phyloP scores from a whole-genome alignment of 1,140 invertebrate genomes.

The Scaptomyza pallida region DNA sequence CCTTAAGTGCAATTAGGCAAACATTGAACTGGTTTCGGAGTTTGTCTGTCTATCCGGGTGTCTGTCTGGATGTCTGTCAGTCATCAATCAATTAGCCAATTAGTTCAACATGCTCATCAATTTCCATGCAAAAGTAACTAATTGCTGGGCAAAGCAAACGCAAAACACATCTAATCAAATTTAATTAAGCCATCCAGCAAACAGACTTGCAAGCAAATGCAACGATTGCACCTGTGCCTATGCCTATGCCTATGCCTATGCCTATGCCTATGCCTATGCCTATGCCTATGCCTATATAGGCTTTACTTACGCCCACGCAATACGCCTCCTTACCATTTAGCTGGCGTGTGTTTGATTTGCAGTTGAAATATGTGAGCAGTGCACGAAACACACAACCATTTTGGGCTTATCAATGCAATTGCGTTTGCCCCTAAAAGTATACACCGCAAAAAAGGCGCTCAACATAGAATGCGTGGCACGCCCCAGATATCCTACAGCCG shows the following conservation, averaged over 20 bases:
- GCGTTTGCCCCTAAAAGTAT: conserved; percentile 66
- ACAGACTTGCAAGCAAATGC: conserved; percentile 51
- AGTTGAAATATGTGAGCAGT: conserved; percentile 64
- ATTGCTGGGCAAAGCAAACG: conserved; percentile 66
- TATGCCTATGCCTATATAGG: neutral
- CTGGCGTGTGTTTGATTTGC: conserved; percentile 72
- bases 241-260: neutral
- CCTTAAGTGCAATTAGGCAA: conserved; percentile 59
- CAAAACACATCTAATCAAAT: conserved; percentile 78
- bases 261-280: neutral
- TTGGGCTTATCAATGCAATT: conserved; percentile 72
- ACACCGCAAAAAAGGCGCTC: conserved; percentile 64
- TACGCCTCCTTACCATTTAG: conserved; percentile 34
- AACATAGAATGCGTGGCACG: conserved; percentile 65
- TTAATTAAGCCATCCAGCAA: conserved; percentile 77
- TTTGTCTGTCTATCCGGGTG: neutral
- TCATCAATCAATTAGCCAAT: conserved; percentile 80
- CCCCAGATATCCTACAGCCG: conserved; percentile 34
- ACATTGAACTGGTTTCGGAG: conserved; percentile 20
- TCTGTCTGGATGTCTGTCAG: neutral
- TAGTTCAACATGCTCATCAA: conserved; percentile 70
- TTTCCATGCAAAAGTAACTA: conserved; percentile 72
- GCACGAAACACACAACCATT: conserved; percentile 61
- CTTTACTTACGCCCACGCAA: conserved; percentile 33
- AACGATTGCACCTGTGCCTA: neutral